Conservation (phyloP, 37 sponge, comb jelly and placozoan genomes). For the Theonella swinhoei region DNA sequence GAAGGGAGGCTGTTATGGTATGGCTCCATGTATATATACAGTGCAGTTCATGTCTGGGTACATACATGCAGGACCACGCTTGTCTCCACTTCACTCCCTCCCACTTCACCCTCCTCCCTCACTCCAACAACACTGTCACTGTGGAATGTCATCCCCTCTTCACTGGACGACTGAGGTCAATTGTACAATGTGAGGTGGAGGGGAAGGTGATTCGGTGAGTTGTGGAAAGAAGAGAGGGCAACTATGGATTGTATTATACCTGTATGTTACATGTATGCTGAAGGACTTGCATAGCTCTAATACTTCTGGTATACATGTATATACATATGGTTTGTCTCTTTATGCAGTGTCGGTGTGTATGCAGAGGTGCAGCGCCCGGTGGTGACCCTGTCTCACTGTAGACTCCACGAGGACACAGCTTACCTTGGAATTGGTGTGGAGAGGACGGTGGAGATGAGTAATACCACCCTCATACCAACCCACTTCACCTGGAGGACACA, state of each 20-base stretch:
- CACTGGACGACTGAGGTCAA: conserved; percentile 41
- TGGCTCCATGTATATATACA: neutral
- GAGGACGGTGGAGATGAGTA: conserved; percentile 33
- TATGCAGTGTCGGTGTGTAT: too few species aligned
- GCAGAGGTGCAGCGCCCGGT: conserved; percentile 76
- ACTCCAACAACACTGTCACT: neutral
- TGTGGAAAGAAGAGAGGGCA: too few species aligned
- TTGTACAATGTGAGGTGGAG: conserved; percentile 19
- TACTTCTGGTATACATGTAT: too few species aligned
- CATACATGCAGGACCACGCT: conserved; percentile 4
- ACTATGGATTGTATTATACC: too few species aligned
- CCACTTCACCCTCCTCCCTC: neutral
- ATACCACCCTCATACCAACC: conserved; percentile 61
- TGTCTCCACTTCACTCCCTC: conserved; percentile 23
- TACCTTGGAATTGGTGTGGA: conserved; percentile 37
- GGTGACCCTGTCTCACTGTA: conserved; percentile 38
- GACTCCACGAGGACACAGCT: conserved; percentile 41
- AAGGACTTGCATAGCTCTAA: too few species aligned
- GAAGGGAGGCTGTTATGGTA: neutral
- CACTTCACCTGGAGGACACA: conserved; percentile 68
- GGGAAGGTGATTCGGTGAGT: neutral
- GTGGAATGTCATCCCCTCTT: conserved; percentile 41
- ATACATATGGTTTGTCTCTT: too few species aligned
- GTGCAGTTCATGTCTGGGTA: neutral
- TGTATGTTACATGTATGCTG: too few species aligned